phyloP scores from a whole-genome alignment of 1,140 invertebrate species.

The Brachionus rotundiformis region DNA sequence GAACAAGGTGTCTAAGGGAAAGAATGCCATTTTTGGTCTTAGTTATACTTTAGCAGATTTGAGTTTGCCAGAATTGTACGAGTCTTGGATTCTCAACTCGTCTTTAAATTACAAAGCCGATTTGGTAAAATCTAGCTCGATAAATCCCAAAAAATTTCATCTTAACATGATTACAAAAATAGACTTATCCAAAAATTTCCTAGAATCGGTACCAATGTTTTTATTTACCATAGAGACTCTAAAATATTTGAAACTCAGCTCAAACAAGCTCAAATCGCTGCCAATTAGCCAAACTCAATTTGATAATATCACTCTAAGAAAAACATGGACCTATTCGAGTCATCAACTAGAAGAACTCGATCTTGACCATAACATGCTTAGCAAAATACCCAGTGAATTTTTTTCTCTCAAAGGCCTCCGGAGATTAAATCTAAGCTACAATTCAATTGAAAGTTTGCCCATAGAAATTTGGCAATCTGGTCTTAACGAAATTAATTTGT shows the following conservation, averaged over 20 bases:
- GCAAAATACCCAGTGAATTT: not conserved
- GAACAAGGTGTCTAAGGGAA: not conserved
- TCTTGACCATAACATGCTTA: slow-evolving; percentile 1
- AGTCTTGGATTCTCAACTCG: slow-evolving; percentile 8
- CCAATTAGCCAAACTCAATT: slow-evolving; percentile 62
- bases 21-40: not conserved
- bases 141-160: slow-evolving; percentile 66
- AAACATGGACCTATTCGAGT: not conserved
- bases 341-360: slow-evolving; percentile 40
- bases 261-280: slow-evolving; percentile 80
- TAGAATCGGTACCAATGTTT: slow-evolving; percentile 76
- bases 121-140: not conserved
- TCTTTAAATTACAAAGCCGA: not conserved
- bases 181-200: slow-evolving; percentile 86
- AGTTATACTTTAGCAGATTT: not conserved
- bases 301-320: slow-evolving; percentile 13
- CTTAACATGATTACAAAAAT: slow-evolving; percentile 86
- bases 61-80: not conserved
- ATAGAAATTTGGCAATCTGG: slow-evolving; percentile 84
- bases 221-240: slow-evolving; percentile 81
- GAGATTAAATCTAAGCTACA: slow-evolving; percentile 69
- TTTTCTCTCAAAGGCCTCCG: not conserved
- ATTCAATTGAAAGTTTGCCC: slow-evolving; percentile 81
- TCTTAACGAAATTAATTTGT: slow-evolving; percentile 83
- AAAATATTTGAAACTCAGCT: slow-evolving; percentile 77